Base-by-base conservation (phyloP, 2,888 invertebrate species). In the Hemaris fuciformis region DNA sequence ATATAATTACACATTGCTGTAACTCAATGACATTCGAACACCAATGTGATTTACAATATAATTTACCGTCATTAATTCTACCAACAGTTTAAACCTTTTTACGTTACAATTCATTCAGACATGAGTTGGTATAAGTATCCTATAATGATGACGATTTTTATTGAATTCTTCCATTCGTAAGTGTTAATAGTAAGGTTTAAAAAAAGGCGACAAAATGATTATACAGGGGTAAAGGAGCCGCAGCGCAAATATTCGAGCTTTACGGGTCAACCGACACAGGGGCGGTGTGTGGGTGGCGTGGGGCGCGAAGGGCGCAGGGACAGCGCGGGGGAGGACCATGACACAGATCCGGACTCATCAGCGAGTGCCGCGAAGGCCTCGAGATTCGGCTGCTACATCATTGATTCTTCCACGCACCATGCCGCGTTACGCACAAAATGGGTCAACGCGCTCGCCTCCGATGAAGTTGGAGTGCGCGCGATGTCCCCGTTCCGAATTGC, bases 281-380 rank as follows among this genome's bases (percentile, higher is more conserved):
- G 79, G 82, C 76, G 76, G 79, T 71, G 75, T 75, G 80, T 72
- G 83, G 84, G 84, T 74, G 83, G 83, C 70, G 73, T 75, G 74
- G 77, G 76, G 75, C 72, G 77, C 76, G 81, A 78, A 82, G 87
- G 83, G 88, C 80, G 88, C 75, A 86, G 84, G 89, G 87, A 81
- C 76, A 77, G 78, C 65, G 73, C 65, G 75, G 81, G 85, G 86
- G 85, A 83, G 86, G 83, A 89, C 92, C 91, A 88, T 91, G 92
- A 92, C 92, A 91, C 87, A 90, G 90, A 91, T 91, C 87, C 85
- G 77, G 82, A 85, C 85, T 84, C 88, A 88, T 91, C 89, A 88
- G 87, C 81, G 84, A 85, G 80, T 85, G 80, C 76, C 70, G 82
- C 76, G 79, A 82, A 85, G 88, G 83, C 88, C 89, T 87, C 86